Evolutionary conservation across 2,113 vertebrate species (phyloP).

Genomic region (Lanius collurio): DNA sequence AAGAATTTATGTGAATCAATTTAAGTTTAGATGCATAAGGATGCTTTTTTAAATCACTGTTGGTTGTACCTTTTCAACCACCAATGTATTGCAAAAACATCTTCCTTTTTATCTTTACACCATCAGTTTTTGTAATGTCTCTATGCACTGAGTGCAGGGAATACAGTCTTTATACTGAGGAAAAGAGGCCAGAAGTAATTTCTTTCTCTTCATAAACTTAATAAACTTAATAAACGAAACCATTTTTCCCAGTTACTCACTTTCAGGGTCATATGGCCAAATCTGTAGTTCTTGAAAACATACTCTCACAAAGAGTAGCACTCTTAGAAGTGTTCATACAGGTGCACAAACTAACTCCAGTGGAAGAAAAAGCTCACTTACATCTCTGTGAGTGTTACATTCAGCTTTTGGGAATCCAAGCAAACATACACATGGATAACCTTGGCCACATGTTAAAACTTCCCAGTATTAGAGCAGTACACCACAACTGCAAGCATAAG

Average conservation of each 20-base stretch:
- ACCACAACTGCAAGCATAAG: not conserved
- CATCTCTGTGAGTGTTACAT: not conserved
- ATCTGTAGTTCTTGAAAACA: not conserved
- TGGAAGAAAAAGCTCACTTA: not conserved
- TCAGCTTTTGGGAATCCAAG: not conserved
- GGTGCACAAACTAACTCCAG: not conserved
- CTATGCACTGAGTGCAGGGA: not conserved
- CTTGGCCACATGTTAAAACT: not conserved
- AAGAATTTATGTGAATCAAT: not conserved
- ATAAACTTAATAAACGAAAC: not conserved
- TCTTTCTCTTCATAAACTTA: not conserved
- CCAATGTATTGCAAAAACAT: not conserved
- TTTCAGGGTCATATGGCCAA: not conserved
- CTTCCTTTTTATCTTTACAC: not conserved
- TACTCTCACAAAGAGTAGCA: not conserved
- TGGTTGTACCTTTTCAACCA: not conserved
- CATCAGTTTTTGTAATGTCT: not conserved
- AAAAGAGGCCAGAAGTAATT: not conserved
- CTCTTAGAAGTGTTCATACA: not conserved
- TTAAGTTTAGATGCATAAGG: not conserved
- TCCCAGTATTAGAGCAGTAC: not conserved
- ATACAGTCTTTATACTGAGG: not conserved
- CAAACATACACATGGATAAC: not conserved
- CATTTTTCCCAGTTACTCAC: not conserved
- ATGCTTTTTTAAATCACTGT: not conserved